Evolutionary conservation across 2,113 vertebrate genomes (phyloP).

Genomic region (Recurvirostra avosetta): DNA sequence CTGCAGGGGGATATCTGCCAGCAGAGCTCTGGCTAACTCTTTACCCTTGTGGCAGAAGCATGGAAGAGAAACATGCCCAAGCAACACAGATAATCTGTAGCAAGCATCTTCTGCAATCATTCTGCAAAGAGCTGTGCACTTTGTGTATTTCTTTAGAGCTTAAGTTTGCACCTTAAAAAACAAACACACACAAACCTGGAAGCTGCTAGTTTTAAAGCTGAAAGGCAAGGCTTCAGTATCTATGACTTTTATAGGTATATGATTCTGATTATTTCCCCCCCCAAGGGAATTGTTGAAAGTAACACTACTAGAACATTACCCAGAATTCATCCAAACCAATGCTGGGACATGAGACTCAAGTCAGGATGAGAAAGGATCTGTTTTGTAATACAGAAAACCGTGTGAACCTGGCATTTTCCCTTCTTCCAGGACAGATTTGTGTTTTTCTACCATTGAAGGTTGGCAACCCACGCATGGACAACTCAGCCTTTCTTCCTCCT

Average conservation of each 20-base stretch:
- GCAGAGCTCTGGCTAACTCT: neutral
- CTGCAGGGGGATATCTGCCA: neutral
- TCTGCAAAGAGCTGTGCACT: neutral
- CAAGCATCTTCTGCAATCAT: neutral
- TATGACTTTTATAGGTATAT: neutral
- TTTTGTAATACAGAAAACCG: neutral
- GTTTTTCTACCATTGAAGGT: neutral
- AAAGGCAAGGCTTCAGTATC: neutral
- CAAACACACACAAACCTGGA: neutral
- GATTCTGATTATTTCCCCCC: neutral
- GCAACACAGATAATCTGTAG: neutral
- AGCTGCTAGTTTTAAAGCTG: neutral
- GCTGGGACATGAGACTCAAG: fast-evolving
- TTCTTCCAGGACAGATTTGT: neutral
- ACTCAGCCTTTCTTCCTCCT: neutral
- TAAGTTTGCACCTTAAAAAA: neutral
- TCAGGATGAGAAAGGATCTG: neutral
- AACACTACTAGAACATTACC: neutral
- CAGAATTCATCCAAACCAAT: neutral
- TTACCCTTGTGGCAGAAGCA: neutral
- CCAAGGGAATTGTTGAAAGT: neutral
- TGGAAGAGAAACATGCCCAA: neutral
- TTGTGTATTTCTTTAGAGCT: neutral
- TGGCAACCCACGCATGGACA: neutral
- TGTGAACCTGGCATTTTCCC: neutral